Evolutionary conservation across 2,797 vertebrate species (phyloP).

Genomic region (Hippopotamyrus pictus): DNA sequence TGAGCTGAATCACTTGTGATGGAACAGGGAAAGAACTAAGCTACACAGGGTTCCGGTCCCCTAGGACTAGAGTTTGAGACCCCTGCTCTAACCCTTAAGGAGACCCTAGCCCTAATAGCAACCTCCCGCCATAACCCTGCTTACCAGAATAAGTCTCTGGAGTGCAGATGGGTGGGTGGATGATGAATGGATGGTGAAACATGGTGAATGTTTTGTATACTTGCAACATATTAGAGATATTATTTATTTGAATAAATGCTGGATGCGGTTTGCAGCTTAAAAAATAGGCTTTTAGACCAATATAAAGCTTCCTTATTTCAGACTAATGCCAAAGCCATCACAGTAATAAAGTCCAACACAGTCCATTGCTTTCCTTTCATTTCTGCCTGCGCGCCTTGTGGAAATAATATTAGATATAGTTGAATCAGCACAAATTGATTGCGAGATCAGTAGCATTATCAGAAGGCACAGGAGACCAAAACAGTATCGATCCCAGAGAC

Average conservation of each 20-base stretch:
- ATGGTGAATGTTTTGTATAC: background rate
- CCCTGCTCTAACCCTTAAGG: background rate
- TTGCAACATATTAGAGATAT: background rate
- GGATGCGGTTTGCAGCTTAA: background rate
- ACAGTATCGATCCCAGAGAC: constrained; percentile 7
- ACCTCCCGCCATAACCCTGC: background rate
- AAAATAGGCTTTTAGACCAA: background rate
- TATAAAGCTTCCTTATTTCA: background rate
- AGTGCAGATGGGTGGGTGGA: background rate
- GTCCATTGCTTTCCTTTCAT: background rate
- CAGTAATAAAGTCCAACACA: background rate
- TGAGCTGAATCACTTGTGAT: too few species aligned
- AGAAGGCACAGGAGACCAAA: background rate
- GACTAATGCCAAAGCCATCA: background rate
- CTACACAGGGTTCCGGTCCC: too few species aligned
- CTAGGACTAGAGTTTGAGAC: background rate
- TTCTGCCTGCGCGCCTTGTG: background rate
- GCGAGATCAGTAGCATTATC: constrained; percentile 19
- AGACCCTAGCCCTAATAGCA: background rate
- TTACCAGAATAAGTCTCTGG: background rate
- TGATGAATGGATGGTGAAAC: background rate
- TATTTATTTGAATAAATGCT: background rate
- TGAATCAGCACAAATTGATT: constrained; percentile 21
- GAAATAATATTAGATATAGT: constrained; percentile 18
- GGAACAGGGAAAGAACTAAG: too few species aligned